Evolutionary conservation across 2,113 vertebrate species (phyloP).

Genomic region (Gavialis gangeticus): DNA sequence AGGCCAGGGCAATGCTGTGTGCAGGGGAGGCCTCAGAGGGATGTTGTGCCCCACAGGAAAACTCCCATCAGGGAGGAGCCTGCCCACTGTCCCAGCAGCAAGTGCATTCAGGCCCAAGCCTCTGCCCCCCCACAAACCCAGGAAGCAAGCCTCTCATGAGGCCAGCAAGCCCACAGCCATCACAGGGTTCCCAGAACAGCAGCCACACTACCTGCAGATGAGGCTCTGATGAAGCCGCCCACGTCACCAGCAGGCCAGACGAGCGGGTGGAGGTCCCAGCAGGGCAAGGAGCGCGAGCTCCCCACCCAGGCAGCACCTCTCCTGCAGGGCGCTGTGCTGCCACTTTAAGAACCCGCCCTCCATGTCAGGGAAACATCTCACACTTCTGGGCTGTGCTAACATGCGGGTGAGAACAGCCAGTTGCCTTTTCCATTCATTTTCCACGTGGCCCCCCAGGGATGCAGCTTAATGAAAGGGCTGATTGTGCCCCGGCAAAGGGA

Average conservation of each 20-base stretch:
- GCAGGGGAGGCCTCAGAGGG: not conserved
- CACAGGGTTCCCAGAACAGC: fast-evolving
- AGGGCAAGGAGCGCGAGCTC: not conserved
- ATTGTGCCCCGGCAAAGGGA: constrained; percentile 22
- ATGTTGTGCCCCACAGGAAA: too few species aligned
- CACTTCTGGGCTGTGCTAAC: constrained; percentile 59
- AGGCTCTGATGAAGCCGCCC: not conserved
- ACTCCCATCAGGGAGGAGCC: not conserved
- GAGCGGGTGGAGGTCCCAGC: not conserved
- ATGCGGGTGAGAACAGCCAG: constrained; percentile 44
- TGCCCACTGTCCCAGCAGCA: not conserved
- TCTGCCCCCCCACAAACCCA: not conserved
- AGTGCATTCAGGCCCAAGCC: not conserved
- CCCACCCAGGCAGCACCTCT: not conserved
- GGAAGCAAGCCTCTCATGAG: fast-evolving
- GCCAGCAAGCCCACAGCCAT: not conserved
- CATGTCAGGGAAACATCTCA: constrained; percentile 67
- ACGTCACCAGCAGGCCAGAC: not conserved
- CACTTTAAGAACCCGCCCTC: constrained; percentile 61
- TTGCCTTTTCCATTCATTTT: constrained; percentile 73
- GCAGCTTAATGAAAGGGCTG: constrained; percentile 49
- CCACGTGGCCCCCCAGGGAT: constrained; percentile 47
- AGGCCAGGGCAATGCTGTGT: not conserved
- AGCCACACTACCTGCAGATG: not conserved
- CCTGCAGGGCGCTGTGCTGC: not conserved